Conservation (phyloP, 2,113 vertebrate genomes). For the Nymphicus hollandicus region DNA sequence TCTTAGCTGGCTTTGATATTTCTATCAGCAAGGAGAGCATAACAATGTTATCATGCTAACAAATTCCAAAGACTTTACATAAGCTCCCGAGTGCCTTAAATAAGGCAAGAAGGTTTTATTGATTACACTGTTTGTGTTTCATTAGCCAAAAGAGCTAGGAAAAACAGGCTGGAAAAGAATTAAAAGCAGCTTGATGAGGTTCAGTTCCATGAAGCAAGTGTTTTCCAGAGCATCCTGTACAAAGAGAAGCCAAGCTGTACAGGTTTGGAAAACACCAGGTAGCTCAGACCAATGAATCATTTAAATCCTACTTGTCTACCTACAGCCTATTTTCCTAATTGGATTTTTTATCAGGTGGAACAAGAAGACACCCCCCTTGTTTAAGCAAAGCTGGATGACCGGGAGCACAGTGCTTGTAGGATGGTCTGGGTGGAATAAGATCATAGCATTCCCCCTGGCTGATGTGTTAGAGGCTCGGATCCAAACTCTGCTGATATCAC, state of each 20-base stretch:
- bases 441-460: neutral
- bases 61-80: constrained; percentile 63
- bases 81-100: neutral
- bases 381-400: neutral
- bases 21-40: constrained; percentile 47
- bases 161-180: neutral
- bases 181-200: neutral
- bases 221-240: neutral
- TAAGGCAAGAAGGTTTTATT: neutral
- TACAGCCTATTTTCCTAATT: neutral
- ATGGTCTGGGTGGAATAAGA: neutral
- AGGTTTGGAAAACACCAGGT: neutral
- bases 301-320: neutral
- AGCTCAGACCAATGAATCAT: neutral
- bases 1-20: constrained; percentile 68
- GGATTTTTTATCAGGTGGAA: neutral
- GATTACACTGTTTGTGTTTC: constrained; percentile 37
- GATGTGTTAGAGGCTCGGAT: neutral
- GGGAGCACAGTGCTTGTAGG: accelerated
- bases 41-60: constrained; percentile 65
- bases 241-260: neutral
- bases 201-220: neutral
- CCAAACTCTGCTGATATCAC: neutral
- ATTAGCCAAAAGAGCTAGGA: neutral
- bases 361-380: neutral